Evolutionary conservation across 2,888 invertebrate species (phyloP), one percentile per base, ranked within the genome.

Genomic region (Melanophora roralis): DNA sequence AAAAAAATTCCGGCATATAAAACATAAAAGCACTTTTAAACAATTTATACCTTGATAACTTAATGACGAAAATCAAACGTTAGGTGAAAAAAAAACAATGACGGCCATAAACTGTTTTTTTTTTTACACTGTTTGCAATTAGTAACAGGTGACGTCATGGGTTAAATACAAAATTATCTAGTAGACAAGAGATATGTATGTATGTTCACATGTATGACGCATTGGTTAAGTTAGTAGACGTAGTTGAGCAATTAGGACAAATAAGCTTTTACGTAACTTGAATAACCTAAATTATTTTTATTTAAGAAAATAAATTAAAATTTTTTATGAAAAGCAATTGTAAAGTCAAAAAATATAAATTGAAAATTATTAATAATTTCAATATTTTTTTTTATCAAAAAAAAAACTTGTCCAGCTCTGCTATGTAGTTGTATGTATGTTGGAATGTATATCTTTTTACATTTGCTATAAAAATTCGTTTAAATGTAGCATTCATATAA

Each of bases 131-230:
- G 55, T 45, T 19, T 32, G 34, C 21, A 45, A 57, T 68, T 68
- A 34, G 11, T 2, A 45, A 55, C 34, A 45, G 7, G 57, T 68
- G 68, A 68, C 47, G 68, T 68, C 68, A 68, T 45, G 36, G n/a
- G 14, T n/a, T 51, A 7, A 9, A 19, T 47, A 36, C n/a, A 34
- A 9, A 19, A 9, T 14, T 19, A 27, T 5, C 9, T 45, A 21
- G 16, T 45, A 1, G 11, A 19, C 19, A 7, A 45, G 9, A 11
- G n/a, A n/a, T n/a, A n/a, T n/a, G n/a, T n/a, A n/a, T n/a, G n/a
- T n/a, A n/a, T n/a, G n/a, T n/a, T n/a, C 19, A 45, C 2, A 34
- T n/a, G 19, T 32, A 34, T 62, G 47, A 51, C 49, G 49, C 49
- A 51, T 27, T 51, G n/a, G 6, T 51, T 43, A 2, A 6, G 36